Conservation (phyloP, 2,797 vertebrate genomes). For the Oreortyx pictus region DNA sequence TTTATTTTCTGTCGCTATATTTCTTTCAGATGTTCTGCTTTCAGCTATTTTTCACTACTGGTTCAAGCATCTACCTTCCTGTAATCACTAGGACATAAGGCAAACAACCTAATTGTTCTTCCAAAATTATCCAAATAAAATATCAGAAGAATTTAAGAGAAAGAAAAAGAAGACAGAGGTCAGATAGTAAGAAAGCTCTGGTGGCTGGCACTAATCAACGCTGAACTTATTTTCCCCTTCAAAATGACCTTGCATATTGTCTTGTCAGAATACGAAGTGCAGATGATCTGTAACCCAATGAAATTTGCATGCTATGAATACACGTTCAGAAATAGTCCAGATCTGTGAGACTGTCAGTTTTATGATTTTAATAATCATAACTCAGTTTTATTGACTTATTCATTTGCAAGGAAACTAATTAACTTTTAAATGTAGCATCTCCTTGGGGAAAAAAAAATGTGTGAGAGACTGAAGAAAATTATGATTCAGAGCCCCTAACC, state of each 20-base stretch:
- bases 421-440: constrained; percentile 12
- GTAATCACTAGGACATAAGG: background rate
- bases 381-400: constrained; percentile 26
- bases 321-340: background rate
- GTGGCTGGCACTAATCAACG: background rate
- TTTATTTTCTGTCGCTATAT: background rate
- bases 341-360: background rate
- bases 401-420: constrained; percentile 53
- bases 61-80: background rate
- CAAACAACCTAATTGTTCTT: background rate
- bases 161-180: background rate
- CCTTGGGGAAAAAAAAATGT: background rate
- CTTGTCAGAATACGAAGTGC: background rate
- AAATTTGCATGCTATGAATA: background rate
- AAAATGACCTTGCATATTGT: background rate
- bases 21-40: background rate
- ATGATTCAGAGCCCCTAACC: background rate
- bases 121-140: background rate
- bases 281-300: background rate
- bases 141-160: background rate
- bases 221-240: background rate
- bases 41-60: background rate
- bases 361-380: constrained; percentile 44
- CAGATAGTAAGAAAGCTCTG: background rate
- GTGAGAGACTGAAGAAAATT: background rate